Base-by-base conservation (phyloP, 2,113 vertebrate genomes). In the Vulpes vulpes region DNA sequence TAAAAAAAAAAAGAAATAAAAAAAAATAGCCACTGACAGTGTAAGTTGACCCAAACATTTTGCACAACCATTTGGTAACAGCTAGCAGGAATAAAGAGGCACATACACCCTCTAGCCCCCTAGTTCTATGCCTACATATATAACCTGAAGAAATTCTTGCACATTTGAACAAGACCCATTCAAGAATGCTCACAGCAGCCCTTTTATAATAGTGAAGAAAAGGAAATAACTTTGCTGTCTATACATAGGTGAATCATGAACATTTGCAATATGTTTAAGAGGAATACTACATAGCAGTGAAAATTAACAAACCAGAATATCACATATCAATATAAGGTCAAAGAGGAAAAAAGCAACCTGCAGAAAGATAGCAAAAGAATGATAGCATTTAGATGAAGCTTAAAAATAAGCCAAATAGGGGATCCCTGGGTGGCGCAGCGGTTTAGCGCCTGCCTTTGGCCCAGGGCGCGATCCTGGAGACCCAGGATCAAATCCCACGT, bases 241-340 rank as follows among this genome's bases (percentile, higher is more conserved):
- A 82, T 16, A 38, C n/a, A 67, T 32, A 94, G 60, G 65, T 78
- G 35, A 91, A 71, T 25, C 69, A 62, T 23, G 59, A 89, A 94
- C 20, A 27, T 15, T 90, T 12, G 1, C 53, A 78, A 35, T 19
- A 55, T 16, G 22, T 19, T 55, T 95, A 60, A 43, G 16, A 6
- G 38, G 76, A 78, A 87, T 38, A 76, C 8, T 67, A 51, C 27
- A 60, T 5, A 85, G 32, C 65, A 73, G 27, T 25, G 53, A 93
- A 64, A 93, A 96, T 10, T 53, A 95, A 82, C 19, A 43, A 88
- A 60, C 15, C 16, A n/a, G 76, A 80, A 35, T 5, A 20, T 38
- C 14, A 51, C 0, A 0, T 55, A 79, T 5, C 32, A 87, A 59
- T 35, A 16, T 14, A 81, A 69, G 8, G 25, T 14, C 59, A 93